phyloP scores from a whole-genome alignment of 2,797 vertebrate species.

The Pseudochirops cupreus region DNA sequence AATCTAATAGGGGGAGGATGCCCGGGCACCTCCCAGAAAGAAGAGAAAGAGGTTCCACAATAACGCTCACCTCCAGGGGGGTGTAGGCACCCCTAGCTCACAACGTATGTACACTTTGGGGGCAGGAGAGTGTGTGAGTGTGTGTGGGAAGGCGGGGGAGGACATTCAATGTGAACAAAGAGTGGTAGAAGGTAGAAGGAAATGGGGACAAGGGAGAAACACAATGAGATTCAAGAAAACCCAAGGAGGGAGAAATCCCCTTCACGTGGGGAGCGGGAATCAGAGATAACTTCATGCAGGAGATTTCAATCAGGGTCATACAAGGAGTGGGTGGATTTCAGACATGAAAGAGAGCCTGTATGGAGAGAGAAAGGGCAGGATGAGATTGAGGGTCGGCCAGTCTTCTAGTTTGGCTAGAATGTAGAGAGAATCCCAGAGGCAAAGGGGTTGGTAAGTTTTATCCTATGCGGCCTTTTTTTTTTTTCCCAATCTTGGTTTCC shows the following conservation, averaged over 20 bases:
- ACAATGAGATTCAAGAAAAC: neutral
- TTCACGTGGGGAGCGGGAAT: neutral
- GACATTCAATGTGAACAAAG: neutral
- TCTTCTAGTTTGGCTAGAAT: neutral
- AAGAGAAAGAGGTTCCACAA: neutral
- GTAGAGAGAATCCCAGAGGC: neutral
- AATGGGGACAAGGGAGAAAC: neutral
- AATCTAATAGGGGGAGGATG: neutral
- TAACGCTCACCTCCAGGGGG: neutral
- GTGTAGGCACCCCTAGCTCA: neutral
- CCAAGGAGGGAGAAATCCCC: neutral
- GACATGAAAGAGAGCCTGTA: neutral
- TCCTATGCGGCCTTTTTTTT: neutral
- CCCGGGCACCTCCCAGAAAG: neutral
- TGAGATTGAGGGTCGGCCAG: no score
- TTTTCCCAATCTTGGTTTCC: neutral
- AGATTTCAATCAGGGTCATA: neutral
- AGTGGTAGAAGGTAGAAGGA: neutral
- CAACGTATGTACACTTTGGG: neutral
- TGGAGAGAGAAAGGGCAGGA: no score
- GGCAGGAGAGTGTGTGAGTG: neutral
- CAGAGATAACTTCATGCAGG: neutral
- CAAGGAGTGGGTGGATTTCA: neutral
- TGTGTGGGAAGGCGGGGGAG: no score
- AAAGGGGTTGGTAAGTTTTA: neutral